These are phyloP conservation scores for Gallinago paraguaiae DNA, from an alignment of 2,113 vertebrate species.

Conservation along the genomic window DNA sequence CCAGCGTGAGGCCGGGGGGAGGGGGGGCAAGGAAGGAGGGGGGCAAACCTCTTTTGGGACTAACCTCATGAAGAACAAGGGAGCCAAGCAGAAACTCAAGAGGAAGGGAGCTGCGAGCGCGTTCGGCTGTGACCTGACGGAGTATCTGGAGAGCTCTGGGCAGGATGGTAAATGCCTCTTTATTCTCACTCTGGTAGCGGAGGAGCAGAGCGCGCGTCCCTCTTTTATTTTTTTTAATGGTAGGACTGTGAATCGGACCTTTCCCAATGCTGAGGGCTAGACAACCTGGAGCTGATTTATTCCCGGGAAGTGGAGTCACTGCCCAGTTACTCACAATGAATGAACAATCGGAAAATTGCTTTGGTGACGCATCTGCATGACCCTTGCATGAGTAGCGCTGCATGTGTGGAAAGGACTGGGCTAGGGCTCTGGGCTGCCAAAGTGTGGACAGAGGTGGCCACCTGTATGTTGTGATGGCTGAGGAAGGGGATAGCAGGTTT, in stretches of 20 bases:
- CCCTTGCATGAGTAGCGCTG: conserved; percentile 11
- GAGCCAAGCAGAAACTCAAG: conserved; percentile 93
- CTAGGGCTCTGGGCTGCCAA: neutral
- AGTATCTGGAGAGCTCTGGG: conserved; percentile 92
- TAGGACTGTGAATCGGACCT: neutral
- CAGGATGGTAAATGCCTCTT: conserved; percentile 89
- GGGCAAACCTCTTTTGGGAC: conserved; percentile 75
- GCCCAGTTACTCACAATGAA: conserved; percentile 26
- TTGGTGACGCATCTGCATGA: conserved; percentile 10
- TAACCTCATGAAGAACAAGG: conserved; percentile 99
- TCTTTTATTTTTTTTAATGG: neutral
- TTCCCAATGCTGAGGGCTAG: neutral
- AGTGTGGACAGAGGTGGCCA: neutral
- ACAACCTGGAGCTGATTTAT: conserved; percentile 7
- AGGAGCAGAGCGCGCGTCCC: neutral
- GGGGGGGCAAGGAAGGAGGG: conserved; percentile 68
- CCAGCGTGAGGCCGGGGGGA: conserved; percentile 67
- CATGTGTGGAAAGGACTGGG: neutral
- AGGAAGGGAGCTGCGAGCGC: conserved; percentile 91
- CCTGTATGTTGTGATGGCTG: fast-evolving
- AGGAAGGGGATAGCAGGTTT: neutral
- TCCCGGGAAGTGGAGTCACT: neutral
- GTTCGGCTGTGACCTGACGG: conserved; percentile 96
- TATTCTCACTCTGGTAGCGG: neutral
- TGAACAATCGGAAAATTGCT: neutral